Evolutionary conservation across 1,140 invertebrate genomes (phyloP), one percentile per base, ranked within the genome.

Genomic region (Oryctes rhinoceros): DNA sequence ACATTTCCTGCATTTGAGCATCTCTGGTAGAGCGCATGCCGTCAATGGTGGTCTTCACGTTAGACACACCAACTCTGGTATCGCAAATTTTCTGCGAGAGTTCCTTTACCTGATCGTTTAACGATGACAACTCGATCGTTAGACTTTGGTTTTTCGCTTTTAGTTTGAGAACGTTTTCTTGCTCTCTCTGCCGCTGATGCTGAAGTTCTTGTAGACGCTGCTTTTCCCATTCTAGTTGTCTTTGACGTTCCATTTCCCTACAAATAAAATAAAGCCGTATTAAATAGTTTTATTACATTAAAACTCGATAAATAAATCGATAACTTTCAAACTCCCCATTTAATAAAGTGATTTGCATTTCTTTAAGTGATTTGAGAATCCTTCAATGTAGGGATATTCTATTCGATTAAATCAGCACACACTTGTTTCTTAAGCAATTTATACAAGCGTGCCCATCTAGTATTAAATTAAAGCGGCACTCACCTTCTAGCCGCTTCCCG

Each of bases 161-260:
- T 1, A 99, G 89, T 85, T 95, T 94, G 3, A 98, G 89, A 0
- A 99, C 94, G 82, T 93, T 93, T 85, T 96, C 96, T 86, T 97
- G 95, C 85, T 98, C 96, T 79, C 94, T 93, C 82, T 97, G 94
- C 78, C 96, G 90, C 84, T 97, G 93, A 67, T 93, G 90, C 88
- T 97, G 93, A 78, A 98, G 89, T 87, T 98, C 96, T 79, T 95
- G 92, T 49, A 94, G 84, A 86, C 97, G 92, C 86, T 98, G 96
- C 85, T 94, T 96, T 88, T 99, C 98, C 97, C 97, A 98, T 89
- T 99, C 98, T 80, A 97, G 90, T 85, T 98, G 96, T 65, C 98
- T 91, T 85, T 99, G 97, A 81, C 97, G 91, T 87, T 99, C 98
- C 92, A 98, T 94, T 89, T 99, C 97, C 88, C 94, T 94, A 76